phyloP scores from a whole-genome alignment of 2,113 vertebrate species.

The Aptenodytes patagonicus region DNA sequence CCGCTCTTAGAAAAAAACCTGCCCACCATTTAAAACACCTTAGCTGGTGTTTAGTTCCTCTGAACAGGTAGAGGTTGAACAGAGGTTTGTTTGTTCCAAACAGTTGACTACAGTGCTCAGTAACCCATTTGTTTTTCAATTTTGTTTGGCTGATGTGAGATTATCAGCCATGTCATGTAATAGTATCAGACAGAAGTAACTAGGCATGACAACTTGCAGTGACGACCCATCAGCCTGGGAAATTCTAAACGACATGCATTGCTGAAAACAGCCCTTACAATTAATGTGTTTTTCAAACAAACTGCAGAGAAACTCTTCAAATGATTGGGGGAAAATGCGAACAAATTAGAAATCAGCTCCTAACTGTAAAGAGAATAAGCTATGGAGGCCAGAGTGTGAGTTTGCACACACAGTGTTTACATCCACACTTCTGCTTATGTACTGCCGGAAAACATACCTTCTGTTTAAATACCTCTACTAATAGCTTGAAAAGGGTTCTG shows the following conservation, averaged over 20 bases:
- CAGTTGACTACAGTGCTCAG: background rate
- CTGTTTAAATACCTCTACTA: background rate
- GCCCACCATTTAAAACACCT: background rate
- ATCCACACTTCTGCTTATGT: background rate
- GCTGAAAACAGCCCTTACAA: background rate
- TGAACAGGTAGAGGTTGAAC: background rate
- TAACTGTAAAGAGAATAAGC: background rate
- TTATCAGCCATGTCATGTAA: background rate
- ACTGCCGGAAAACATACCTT: background rate
- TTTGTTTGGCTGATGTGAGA: background rate
- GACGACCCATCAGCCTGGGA: slow-evolving; percentile 3
- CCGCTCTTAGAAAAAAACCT: background rate
- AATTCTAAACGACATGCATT: background rate
- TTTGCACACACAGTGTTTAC: background rate
- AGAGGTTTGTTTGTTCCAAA: background rate
- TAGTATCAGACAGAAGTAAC: background rate
- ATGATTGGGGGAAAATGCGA: background rate
- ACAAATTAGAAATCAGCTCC: background rate
- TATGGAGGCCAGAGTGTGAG: background rate
- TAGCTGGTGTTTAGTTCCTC: background rate
- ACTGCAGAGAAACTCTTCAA: background rate
- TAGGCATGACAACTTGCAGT: background rate
- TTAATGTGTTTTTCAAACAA: slow-evolving; percentile 29
- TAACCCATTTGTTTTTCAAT: background rate
- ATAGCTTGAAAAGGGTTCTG: background rate